A percentile compares a stretch with the other conserved stretches of the same genome.
Conservation (phyloP, 1,140 invertebrate genomes). For the Lepidurus apus region DNA sequence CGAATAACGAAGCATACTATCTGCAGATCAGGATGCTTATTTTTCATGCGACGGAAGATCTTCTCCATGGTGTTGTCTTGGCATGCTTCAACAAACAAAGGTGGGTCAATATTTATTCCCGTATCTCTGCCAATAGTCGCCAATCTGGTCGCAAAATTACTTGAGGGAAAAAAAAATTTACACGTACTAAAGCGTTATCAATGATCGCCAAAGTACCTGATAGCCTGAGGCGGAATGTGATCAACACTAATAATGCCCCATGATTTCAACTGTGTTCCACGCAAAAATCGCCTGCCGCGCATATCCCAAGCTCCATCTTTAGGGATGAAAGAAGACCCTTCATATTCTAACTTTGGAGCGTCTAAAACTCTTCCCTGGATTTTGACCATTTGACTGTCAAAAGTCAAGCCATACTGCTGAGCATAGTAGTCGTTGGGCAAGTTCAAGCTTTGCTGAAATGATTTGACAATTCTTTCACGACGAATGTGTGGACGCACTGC, state of each 20-base stretch:
- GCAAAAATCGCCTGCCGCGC: constrained; percentile 55
- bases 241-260: constrained; percentile 39
- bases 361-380: constrained; percentile 31
- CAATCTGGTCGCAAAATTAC: background rate
- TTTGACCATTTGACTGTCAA: constrained; percentile 21
- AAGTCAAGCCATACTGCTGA: constrained; percentile 28
- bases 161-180: background rate
- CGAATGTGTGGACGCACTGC: constrained; percentile 56
- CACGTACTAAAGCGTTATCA: constrained; percentile 43
- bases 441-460: constrained; percentile 20
- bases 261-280: constrained; percentile 43
- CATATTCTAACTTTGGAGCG: constrained; percentile 30
- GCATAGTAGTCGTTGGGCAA: constrained; percentile 22
- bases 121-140: background rate
- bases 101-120: constrained; percentile 10
- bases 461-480: constrained; percentile 56
- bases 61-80: background rate
- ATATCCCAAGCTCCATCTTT: constrained; percentile 59
- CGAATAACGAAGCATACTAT: constrained; percentile 53
- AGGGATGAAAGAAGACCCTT: constrained; percentile 43
- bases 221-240: background rate
- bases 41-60: constrained; percentile 42
- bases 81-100: background rate
- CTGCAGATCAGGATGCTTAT: constrained; percentile 49
- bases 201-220: constrained; percentile 51